These are phyloP conservation scores for Melanotaenia maccullochi DNA, from an alignment of 2,797 vertebrate genomes.

Conservation along the genomic window DNA sequence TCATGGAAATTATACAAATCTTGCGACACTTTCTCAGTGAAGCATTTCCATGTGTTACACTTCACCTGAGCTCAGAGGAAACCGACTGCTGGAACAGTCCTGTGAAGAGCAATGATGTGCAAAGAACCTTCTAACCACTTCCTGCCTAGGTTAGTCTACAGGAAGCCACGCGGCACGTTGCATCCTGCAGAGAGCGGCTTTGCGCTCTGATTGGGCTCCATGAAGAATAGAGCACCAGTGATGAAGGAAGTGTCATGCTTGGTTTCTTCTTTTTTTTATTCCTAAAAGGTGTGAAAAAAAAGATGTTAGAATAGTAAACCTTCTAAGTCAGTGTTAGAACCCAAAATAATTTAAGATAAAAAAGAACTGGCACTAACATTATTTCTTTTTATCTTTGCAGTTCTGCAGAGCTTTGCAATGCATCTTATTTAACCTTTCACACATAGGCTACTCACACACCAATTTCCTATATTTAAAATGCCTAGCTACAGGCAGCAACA, in stretches of 20 bases:
- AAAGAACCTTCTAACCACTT: slow-evolving; percentile 74
- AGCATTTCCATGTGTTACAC: slow-evolving; percentile 11
- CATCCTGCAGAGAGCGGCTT: slow-evolving; percentile 71
- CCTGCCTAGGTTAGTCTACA: slow-evolving; percentile 74
- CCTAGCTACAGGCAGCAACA: background rate
- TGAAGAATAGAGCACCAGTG: slow-evolving; percentile 31
- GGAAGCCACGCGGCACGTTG: slow-evolving; percentile 78
- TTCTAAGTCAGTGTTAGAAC: background rate
- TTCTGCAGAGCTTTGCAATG: background rate
- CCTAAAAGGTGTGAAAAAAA: slow-evolving; percentile 3
- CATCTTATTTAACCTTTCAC: background rate
- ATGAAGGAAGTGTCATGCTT: background rate
- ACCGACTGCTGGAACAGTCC: slow-evolving; percentile 19
- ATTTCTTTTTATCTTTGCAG: background rate
- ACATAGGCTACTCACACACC: background rate
- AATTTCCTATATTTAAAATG: background rate
- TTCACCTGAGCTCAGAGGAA: slow-evolving; percentile 51
- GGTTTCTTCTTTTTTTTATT: slow-evolving; percentile 2
- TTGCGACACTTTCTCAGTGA: background rate
- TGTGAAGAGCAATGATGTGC: slow-evolving; percentile 63
- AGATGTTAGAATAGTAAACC: background rate
- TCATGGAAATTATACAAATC: slow-evolving; percentile 8
- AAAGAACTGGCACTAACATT: background rate
- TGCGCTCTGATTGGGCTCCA: slow-evolving; percentile 51
- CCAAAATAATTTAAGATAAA: background rate